Base-by-base conservation (phyloP, 2,113 vertebrate genomes). In the Onychorhynchus coronatus region DNA sequence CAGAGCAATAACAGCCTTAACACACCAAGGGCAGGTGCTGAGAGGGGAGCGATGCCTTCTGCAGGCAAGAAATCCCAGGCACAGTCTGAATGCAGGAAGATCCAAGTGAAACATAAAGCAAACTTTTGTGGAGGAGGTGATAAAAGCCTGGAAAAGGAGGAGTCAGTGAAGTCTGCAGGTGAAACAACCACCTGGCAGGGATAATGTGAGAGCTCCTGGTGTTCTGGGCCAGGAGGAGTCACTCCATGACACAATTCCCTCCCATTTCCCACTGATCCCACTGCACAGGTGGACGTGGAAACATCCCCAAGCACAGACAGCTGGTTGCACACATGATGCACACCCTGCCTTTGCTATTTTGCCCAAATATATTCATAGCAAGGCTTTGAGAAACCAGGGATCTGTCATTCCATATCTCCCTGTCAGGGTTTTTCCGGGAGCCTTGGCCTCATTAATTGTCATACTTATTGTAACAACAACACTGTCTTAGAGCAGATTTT, bases 251-350 rank as follows among this genome's bases (percentile, higher is more conserved):
- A 52, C 18, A 42, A 49, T 50, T n/a, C 8, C 3, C 13, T 73
- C 33, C 37, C 2, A 0, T 21, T 77, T 56, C 5, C 42, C 15
- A 5, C 39, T 25, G 50, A 12, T 13, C 44, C 37, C 10, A 0
- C 6, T 8, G 24, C 46, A 24, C 28, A 31, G 31, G 46, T 21
- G 23, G 20, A n/a, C 33, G 3, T 6, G 56, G n/a, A 21, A 35
- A 27, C 23, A 2, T 3, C 37, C 19, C 35, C 35, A 14, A 1
- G 20, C 16, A 1, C 9, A 3, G 31, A 4, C 5, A 24, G 42
- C 49, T 22, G 55, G 22, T n/a, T 46, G 39, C 27, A 37, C 47
- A 5, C 8, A 3, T 18, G 14, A 18, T 16, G 13, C 28, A 31
- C 7, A 8, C 27, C 2, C 28, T 66, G 18, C 75, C 72, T 63